A percentile compares a stretch with the other conserved stretches of the same genome.
Conservation (phyloP, 2,888 invertebrate species). For the Chymomyza procnemis region DNA sequence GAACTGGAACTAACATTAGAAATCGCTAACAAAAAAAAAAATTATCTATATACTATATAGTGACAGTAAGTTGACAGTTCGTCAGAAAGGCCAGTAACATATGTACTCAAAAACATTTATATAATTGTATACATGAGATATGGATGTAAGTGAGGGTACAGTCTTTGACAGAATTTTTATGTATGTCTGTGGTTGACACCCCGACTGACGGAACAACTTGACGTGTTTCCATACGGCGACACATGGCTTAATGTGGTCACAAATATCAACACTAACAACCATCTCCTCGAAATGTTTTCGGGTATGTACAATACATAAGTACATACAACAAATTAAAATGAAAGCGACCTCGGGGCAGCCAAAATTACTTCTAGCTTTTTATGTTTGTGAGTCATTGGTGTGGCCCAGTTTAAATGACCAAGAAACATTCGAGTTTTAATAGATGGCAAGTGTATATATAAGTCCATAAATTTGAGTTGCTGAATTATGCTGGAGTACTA, state of each 20-base stretch:
- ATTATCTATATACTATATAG: conserved; percentile 19
- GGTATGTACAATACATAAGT: conserved; percentile 1
- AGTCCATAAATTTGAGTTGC: too few relatives aligned
- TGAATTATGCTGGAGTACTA: too few relatives aligned
- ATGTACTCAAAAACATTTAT: conserved; percentile 14
- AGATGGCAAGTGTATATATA: too few relatives aligned
- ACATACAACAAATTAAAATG: not conserved
- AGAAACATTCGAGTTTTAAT: not conserved
- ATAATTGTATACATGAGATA: not conserved
- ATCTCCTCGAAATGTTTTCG: not conserved
- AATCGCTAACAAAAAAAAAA: not conserved
- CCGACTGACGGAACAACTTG: conserved; percentile 37
- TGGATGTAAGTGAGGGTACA: not conserved
- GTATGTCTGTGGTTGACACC: not conserved
- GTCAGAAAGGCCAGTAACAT: conserved; percentile 53
- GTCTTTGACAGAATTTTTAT: not conserved
- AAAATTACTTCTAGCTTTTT: not conserved
- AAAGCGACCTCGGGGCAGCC: not conserved
- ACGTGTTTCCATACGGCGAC: conserved; percentile 61
- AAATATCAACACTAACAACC: conserved; percentile 57
- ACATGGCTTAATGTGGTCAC: conserved; percentile 69
- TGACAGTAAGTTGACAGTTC: conserved; percentile 67
- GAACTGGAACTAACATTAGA: not conserved
- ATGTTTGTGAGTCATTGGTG: not conserved
- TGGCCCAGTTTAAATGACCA: not conserved